These are phyloP conservation scores for Hirtodrosophila trivittata DNA, from an alignment of 2,888 invertebrate species.

Conservation along the genomic window DNA sequence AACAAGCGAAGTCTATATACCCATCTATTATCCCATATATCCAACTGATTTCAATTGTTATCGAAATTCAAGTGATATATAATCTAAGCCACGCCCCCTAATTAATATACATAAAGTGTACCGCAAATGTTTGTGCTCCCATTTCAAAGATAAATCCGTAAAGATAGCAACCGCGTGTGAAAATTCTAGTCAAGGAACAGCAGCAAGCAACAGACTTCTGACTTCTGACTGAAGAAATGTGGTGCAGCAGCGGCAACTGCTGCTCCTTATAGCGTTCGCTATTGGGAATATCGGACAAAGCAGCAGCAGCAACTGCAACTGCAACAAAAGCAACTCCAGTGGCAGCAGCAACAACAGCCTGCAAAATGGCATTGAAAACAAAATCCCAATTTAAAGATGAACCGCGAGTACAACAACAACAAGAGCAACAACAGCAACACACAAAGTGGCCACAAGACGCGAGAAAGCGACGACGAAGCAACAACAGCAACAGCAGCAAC, in stretches of 20 bases:
- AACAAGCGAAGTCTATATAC: too few species aligned
- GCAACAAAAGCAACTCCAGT: constrained; percentile 18
- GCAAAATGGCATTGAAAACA: constrained; percentile 48
- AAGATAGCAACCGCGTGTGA: neutral
- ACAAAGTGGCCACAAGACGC: constrained; percentile 45
- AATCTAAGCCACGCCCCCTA: neutral
- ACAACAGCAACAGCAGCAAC: constrained; percentile 34
- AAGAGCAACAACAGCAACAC: constrained; percentile 39
- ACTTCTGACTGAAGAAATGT: constrained; percentile 46
- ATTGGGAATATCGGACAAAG: constrained; percentile 21
- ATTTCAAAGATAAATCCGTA: neutral
- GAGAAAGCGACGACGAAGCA: constrained; percentile 45
- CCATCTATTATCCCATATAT: too few species aligned
- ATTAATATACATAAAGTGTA: neutral
- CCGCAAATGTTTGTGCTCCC: neutral
- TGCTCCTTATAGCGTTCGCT: constrained; percentile 53
- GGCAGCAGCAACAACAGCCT: constrained; percentile 26
- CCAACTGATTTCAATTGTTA: too few species aligned
- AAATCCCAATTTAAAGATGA: constrained; percentile 16
- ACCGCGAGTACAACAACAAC: constrained; percentile 32
- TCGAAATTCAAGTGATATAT: neutral
- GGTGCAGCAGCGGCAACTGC: constrained; percentile 53
- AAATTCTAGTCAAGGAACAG: neutral
- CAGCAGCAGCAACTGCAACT: constrained; percentile 19
- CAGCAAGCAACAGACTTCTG: neutral